Conservation (phyloP, 2,113 vertebrate species). For the Alaudala cheleensis region DNA sequence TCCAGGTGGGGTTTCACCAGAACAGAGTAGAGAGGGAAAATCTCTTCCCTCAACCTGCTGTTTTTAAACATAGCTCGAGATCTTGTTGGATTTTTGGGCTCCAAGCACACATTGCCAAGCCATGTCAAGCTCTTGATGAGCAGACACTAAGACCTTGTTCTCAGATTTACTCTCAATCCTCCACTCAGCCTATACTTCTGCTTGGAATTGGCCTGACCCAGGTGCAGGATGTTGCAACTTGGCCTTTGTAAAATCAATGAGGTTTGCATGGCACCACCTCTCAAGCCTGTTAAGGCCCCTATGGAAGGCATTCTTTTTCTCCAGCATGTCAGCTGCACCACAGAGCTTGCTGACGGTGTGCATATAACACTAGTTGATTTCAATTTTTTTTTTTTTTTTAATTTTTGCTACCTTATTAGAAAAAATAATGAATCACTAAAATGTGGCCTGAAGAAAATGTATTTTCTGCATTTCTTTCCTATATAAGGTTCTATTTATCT, state of each 20-base stretch:
- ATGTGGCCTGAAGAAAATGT: not conserved
- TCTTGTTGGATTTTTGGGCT: not conserved
- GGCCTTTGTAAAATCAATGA: not conserved
- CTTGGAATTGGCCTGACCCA: not conserved
- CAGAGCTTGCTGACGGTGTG: not conserved
- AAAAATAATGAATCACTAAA: not conserved
- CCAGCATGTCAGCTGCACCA: too few relatives aligned
- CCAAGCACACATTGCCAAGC: not conserved
- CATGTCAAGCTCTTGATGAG: not conserved
- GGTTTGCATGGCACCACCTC: not conserved
- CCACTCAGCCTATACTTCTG: not conserved
- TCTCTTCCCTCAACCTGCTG: rapidly evolving
- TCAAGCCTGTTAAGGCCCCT: not conserved
- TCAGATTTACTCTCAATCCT: not conserved
- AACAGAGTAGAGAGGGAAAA: not conserved
- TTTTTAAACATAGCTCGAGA: not conserved
- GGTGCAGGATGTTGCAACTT: not conserved
- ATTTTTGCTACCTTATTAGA: not conserved
- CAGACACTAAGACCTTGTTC: not conserved
- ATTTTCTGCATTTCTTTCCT: not conserved
- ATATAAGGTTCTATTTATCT: not conserved
- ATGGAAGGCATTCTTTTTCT: not conserved
- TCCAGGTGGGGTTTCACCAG: not conserved
- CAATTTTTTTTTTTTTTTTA: not conserved
- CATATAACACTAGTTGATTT: not conserved